Percentiles rank a stretch among this genome's conserved stretches.
phyloP scores from a whole-genome alignment of 2,113 vertebrate species.

The Oncorhynchus kisutch region DNA sequence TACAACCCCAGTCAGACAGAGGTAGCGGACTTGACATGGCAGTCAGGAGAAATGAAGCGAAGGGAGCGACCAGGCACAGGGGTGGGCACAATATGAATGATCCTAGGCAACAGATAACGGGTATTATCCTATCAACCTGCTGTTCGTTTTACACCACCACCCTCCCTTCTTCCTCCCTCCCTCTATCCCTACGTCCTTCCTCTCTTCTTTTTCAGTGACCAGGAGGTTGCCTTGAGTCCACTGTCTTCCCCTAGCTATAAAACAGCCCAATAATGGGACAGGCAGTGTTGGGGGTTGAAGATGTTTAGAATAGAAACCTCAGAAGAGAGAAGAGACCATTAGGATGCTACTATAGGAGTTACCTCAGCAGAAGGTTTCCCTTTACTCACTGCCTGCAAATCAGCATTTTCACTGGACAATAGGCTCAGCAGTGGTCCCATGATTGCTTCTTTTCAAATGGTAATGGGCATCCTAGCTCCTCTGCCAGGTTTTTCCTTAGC shows the following conservation, averaged over 20 bases:
- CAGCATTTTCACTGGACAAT: conserved; percentile 92
- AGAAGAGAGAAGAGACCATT: conserved; percentile 68
- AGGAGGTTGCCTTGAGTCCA: conserved; percentile 63
- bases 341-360: conserved; percentile 64
- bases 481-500: conserved; percentile 91
- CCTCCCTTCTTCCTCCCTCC: conserved; percentile 35
- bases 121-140: conserved; percentile 61
- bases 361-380: conserved; percentile 81
- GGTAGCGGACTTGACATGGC: conserved; percentile 44
- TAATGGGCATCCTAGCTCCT: conserved; percentile 93
- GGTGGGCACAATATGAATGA: conserved; percentile 51
- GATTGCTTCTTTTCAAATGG: conserved; percentile 99
- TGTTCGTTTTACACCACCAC: conserved; percentile 38
- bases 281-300: conserved; percentile 72
- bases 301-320: conserved; percentile 41
- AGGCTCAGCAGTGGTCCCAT: conserved; percentile 94
- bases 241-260: conserved; percentile 56
- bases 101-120: conserved; percentile 61
- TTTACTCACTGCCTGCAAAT: conserved; percentile 88
- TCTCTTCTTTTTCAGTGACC: conserved; percentile 48
- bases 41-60: conserved; percentile 34
- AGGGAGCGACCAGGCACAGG: conserved; percentile 46
- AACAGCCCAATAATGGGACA: conserved; percentile 72
- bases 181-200: conserved; percentile 23
- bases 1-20: conserved; percentile 15